Evolutionary conservation across 2,888 invertebrate genomes (phyloP), one percentile per base, ranked within the genome.

Genomic region (Caenorhabditis sinica): DNA sequence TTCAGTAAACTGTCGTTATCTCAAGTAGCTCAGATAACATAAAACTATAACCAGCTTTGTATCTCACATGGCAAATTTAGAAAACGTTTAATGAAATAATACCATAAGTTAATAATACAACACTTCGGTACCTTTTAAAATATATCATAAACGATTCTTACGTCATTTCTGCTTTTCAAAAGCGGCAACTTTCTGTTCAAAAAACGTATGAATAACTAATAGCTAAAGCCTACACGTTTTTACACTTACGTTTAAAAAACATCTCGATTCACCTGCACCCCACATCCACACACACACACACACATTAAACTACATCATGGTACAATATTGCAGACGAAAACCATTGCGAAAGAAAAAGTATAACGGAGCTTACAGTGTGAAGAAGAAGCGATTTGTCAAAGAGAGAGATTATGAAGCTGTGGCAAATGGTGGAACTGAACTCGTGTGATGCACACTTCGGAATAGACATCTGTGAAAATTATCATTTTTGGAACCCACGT

Each of bases 351-450:
- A 74, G 15, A 69, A 56, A 36, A 23, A 36, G 15, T 83, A 79
- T 33, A 58, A 80, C 33, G 83, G 83, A 25, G 74, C 68, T 9
- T 83, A 83, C 60, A 83, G 79, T 75, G 83, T 83, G 45, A 83
- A 83, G 15, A 83, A 71, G 45, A 83, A 69, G 33, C 73, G 75
- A 65, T 83, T 56, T 23, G 61, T 72, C 30, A 68, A 77, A 5
- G 79, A 83, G 4, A 76, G 51, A 28, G 74, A 83, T 40, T 75
- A 69, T 65, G 61, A 80, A 63, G 25, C 74, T 20, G 80, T 80
- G 65, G 65, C 72, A 9, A 83, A 83, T 49, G 74, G 82, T 13
- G 80, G 80, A 20, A 72, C 63, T 25, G 80, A 80, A n/a, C 56
- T 65, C 13, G 80, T 80, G 20, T 80, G 43, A 65, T 45, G 40